phyloP scores from a whole-genome alignment of 2,888 invertebrate species.

The Bombylius major region DNA sequence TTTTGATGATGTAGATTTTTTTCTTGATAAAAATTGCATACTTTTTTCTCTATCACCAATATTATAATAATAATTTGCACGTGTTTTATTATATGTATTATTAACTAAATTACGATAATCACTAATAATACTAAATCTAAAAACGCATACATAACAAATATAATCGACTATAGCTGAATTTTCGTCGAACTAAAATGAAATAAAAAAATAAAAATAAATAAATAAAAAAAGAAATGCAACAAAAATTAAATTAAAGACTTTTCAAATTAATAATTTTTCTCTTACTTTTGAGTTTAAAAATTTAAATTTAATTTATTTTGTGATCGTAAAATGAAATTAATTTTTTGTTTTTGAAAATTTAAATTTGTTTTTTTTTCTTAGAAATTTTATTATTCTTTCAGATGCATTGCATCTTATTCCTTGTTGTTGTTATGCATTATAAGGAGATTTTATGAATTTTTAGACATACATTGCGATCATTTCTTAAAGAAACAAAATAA shows the following conservation, averaged over 20 bases:
- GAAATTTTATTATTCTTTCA: too few species aligned
- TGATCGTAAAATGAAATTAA: too few species aligned
- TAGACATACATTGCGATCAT: too few species aligned
- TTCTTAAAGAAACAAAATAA: too few species aligned
- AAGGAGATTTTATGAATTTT: too few species aligned
- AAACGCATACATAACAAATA: conserved; percentile 11
- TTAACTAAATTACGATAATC: conserved; percentile 7
- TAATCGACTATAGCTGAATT: conserved; percentile 1
- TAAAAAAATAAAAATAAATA: not conserved
- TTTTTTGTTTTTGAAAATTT: too few species aligned
- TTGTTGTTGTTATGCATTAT: too few species aligned
- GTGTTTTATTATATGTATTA: conserved; percentile 7
- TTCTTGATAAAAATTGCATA: conserved; percentile 2
- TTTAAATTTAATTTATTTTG: too few species aligned
- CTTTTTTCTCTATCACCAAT: conserved; percentile 9
- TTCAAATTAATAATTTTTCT: too few species aligned
- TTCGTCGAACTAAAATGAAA: not conserved
- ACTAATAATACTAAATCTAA: conserved; percentile 5
- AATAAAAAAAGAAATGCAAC: not conserved
- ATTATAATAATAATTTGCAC: conserved; percentile 10
- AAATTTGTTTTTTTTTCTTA: too few species aligned
- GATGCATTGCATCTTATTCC: too few species aligned
- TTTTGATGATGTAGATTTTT: not conserved
- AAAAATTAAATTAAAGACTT: not conserved
- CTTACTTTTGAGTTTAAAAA: too few species aligned